Evolutionary conservation across 2,113 vertebrate species (phyloP), one percentile per base, ranked within the genome.

Genomic region (Pogonocichla stellata): DNA sequence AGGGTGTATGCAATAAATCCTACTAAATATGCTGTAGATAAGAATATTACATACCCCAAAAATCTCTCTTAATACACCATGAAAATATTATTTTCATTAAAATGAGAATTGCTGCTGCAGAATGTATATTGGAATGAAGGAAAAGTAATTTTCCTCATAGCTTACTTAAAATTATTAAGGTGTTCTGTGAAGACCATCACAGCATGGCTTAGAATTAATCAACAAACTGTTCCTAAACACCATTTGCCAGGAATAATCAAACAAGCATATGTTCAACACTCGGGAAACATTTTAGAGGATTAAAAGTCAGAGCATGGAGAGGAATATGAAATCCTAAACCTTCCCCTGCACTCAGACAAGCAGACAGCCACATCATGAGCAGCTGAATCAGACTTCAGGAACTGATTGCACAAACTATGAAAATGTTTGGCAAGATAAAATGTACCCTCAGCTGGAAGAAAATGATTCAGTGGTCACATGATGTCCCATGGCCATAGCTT

Each of bases 391-490:
- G 81, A 91, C 93, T 82, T 57, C 84, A 94, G 91, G 91, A 96
- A 78, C 92, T 82, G 90, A 87, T 96, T 92, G 66, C 95, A 96
- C 85, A 96, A 95, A 94, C 90, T 84, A 66, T 88, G 95, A 94
- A 93, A 95, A 96, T 60, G 71, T 93, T 95, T 96, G 94, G 96
- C 87, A 90, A 96, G 91, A 94, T 94, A 82, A 95, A 97, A 95
- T 78, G 83, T 97, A 88, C 92, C 62, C 94, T 96, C 92, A 96
- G 92, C 95, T 97, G 96, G 83, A 96, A 74, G 89, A 94, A 95
- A 97, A 95, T 97, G 92, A 97, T 94, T 97, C 95, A 95, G 74
- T 71, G 93, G 66, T 98, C 97, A 97, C 96, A 93, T 97, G 96
- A 77, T 93, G 90, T 93, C 77, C 88, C 91, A 73, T 34, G 82